Evolutionary conservation across 2,113 vertebrate genomes (phyloP).

Genomic region (Atractosteus spatula): DNA sequence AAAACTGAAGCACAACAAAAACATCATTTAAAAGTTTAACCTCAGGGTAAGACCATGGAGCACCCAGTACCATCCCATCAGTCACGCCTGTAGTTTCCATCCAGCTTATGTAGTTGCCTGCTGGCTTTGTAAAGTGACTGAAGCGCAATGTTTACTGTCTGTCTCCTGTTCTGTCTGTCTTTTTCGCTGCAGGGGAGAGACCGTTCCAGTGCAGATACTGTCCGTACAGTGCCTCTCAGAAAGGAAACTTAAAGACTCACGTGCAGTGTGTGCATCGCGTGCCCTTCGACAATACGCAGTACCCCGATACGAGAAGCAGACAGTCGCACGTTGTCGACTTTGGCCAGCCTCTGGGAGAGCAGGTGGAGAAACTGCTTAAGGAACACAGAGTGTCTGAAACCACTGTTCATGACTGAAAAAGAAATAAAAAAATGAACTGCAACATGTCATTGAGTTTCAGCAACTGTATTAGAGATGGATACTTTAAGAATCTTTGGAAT

Average conservation of each 20-base stretch:
- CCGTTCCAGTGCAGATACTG: slow-evolving; percentile 67
- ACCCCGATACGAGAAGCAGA: slow-evolving; percentile 39
- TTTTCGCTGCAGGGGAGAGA: slow-evolving; percentile 66
- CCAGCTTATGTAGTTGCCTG: not conserved
- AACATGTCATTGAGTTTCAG: not conserved
- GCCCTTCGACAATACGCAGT: slow-evolving; percentile 63
- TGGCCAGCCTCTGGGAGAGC: slow-evolving; percentile 24
- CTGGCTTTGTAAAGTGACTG: not conserved
- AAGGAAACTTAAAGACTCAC: slow-evolving; percentile 80
- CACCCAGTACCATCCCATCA: not conserved
- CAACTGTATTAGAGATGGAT: no score
- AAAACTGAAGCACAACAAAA: no score
- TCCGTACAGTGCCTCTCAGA: slow-evolving; percentile 81
- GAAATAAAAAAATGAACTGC: not conserved
- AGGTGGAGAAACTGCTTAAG: slow-evolving; percentile 30
- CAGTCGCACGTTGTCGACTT: slow-evolving; percentile 42
- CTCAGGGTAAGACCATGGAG: no score
- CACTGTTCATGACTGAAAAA: slow-evolving; percentile 12
- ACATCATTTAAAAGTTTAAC: no score
- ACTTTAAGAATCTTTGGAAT: no score
- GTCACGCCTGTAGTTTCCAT: not conserved
- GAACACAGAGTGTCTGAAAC: slow-evolving; percentile 31
- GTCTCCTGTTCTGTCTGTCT: not conserved
- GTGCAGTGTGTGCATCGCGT: slow-evolving; percentile 57
- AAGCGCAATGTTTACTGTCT: slow-evolving; percentile 27